Base-by-base conservation (phyloP, 1,140 invertebrate genomes). In the Adoxophyes honmai region DNA sequence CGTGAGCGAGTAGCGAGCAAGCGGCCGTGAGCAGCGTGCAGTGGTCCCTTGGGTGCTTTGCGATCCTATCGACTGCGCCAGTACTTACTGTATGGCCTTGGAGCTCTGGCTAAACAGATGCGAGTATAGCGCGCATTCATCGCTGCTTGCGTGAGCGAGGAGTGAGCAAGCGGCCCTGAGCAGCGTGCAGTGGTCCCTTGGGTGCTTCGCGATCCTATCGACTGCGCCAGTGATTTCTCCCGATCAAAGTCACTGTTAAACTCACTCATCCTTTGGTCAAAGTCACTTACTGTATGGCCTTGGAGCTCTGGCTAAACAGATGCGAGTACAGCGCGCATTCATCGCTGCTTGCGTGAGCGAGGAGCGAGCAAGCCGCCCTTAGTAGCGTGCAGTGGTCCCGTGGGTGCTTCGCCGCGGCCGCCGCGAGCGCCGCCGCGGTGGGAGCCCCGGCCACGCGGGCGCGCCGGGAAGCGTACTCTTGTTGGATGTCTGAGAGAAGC, bases 271-370 rank as follows among this genome's bases (percentile, higher is more conserved):
- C n/a, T n/a, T n/a, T n/a, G n/a, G n/a, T n/a, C n/a, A n/a, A 9
- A 36, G 28, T 6, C 8, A 90, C 90, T 92, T 74, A 95, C 94
- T 92, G 92, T 37, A 97, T 79, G 21, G 93, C 90, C 2, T 82
- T 66, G 0, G 94, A 94, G 1, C 91, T 74, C 35, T 93, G 91
- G 0, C 90, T 91, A 64, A 98, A 99, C 77, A 98, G 98, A 78
- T 98, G 96, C 58, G 93, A 92, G 84, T 95, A 99, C 3, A 99
- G 89, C 64, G 95, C 93, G 70, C 96, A 93, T 79, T 99, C 98
- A 88, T 99, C 97, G 74, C 97, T 94, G 64, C 96, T 97, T 0
- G 98, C 93, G 81, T 98, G 96, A 10, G 98, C 92, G 6, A 98
- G 90, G 70, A 98, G 94, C 1, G 96, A 94, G 89, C 96, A 97